phyloP scores from a whole-genome alignment of 53 echinoderm and acorn worm species.

The Echinarachnius parma region DNA sequence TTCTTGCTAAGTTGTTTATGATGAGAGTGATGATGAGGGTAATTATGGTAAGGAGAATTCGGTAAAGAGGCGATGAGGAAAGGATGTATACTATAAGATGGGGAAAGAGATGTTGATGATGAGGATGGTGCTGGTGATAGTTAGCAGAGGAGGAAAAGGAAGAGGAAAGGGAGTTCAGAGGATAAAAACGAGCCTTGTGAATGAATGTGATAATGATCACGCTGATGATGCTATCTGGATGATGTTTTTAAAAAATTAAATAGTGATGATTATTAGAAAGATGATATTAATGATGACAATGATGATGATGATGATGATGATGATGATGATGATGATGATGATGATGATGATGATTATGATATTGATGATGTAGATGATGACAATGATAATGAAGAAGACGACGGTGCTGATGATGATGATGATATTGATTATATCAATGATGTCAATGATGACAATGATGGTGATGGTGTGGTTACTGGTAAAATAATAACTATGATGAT shows the following conservation, averaged over 20 bases:
- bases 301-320: not conserved
- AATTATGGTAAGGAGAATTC: not conserved
- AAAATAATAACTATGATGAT: not conserved
- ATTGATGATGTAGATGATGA: not conserved
- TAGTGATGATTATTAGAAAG: not conserved
- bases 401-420: not conserved
- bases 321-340: not conserved
- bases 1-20: too few relatives aligned
- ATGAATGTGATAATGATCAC: not conserved
- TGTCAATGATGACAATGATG: not conserved
- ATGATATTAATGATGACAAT: not conserved
- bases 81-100: too few relatives aligned
- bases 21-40: not conserved
- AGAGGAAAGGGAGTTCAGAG: too few relatives aligned
- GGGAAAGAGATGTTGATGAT: not conserved
- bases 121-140: not conserved
- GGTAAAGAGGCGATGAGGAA: too few relatives aligned
- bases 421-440: slow-evolving; percentile 1
- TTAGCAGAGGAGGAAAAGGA: too few relatives aligned
- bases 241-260: not conserved
- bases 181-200: too few relatives aligned
- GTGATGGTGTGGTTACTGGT: not conserved
- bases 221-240: slow-evolving; percentile 7
- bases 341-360: not conserved
- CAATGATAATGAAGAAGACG: not conserved